phyloP scores from a whole-genome alignment of 2,113 vertebrate species.

The Rhabdornis inornatus region DNA sequence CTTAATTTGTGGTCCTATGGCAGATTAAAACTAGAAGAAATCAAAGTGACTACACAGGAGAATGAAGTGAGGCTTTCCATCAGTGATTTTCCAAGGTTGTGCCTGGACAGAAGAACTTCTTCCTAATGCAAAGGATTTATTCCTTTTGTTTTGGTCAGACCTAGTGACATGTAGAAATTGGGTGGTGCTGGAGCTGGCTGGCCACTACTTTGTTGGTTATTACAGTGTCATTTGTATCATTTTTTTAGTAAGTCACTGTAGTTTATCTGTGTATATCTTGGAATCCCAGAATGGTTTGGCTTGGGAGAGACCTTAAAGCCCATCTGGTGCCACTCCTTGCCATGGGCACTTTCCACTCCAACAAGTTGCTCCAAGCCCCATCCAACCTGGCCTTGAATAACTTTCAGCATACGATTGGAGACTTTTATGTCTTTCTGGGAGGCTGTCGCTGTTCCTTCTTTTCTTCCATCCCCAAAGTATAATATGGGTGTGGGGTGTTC shows the following conservation, averaged over 20 bases:
- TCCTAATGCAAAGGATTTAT: neutral
- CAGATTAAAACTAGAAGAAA: neutral
- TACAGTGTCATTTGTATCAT: neutral
- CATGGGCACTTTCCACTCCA: neutral
- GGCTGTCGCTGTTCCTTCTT: neutral
- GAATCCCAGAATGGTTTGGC: neutral
- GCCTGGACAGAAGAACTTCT: neutral
- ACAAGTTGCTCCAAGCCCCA: neutral
- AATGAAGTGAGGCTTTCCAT: neutral
- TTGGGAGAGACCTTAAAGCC: neutral
- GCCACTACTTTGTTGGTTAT: neutral
- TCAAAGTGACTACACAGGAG: neutral
- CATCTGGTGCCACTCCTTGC: neutral
- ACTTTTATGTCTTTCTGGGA: neutral
- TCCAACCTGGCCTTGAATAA: neutral
- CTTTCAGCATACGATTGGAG: neutral
- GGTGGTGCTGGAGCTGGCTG: neutral
- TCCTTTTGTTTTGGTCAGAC: neutral
- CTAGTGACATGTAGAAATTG: neutral
- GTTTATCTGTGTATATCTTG: neutral
- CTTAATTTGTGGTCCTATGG: neutral
- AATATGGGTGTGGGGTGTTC: rapidly evolving
- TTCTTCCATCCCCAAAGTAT: neutral
- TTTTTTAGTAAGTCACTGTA: neutral
- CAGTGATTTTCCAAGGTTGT: neutral